phyloP scores from a whole-genome alignment of 2,888 invertebrate species.

The Phortica okadai region DNA sequence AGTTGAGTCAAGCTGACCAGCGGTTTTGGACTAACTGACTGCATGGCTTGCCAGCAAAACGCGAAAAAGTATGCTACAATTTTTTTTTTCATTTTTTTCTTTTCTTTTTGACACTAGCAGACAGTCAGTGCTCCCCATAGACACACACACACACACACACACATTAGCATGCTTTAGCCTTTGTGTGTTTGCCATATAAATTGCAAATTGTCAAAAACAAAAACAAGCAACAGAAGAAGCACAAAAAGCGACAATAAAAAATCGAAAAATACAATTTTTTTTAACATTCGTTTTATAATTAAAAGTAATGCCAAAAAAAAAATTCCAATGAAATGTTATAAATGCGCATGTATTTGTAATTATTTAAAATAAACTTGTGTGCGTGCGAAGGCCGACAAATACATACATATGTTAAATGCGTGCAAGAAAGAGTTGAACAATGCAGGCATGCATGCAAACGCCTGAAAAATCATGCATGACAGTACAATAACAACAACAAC shows the following conservation, averaged over 20 bases:
- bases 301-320: constrained; percentile 23
- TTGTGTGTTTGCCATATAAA: constrained; percentile 1
- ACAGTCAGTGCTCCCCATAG: background rate
- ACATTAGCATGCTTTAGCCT: background rate
- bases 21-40: no score
- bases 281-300: constrained; percentile 18
- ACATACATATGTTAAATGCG: constrained; percentile 14
- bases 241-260: constrained; percentile 15
- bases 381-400: background rate
- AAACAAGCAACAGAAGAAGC: constrained; percentile 1
- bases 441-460: background rate
- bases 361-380: background rate
- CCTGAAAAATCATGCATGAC: no score
- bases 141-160: background rate
- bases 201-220: constrained; percentile 28
- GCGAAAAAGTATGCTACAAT: no score
- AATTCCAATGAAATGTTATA: constrained; percentile 16
- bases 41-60: no score
- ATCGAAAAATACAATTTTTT: constrained; percentile 4
- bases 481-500: background rate
- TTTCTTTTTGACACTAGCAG: background rate
- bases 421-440: background rate
- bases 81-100: background rate
- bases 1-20: no score
- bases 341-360: constrained; percentile 4